Base-by-base conservation (phyloP, 1,140 invertebrate genomes). In the Drosophila mayri region DNA sequence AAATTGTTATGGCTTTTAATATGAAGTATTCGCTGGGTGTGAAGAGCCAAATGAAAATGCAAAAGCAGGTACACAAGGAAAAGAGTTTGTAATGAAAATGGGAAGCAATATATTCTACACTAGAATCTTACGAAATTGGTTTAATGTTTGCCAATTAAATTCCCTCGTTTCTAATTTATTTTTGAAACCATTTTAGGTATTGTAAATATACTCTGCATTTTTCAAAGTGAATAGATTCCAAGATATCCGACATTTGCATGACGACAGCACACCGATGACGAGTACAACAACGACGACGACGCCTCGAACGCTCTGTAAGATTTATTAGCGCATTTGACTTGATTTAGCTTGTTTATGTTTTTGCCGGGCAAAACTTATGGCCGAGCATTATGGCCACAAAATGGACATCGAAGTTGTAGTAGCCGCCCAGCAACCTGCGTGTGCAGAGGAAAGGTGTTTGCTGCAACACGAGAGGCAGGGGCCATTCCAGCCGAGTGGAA, bases 321-420 rank as follows among this genome's bases (percentile, higher is more conserved):
- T 90, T 90, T 90, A 90, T 90, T 90, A 70, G 71, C 71, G 85
- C 85, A 81, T 90, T 90, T 90, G 85, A 90, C 85, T 90, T 90
- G 85, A 90, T 90, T 90, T 84, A 90, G 85, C 85, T 90, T 90
- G 85, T 90, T 90, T 90, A 90, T 88, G 85, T 85, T 85, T 86
- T 90, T 90, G 86, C 77, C 22, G 70, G 52, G 85, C 74, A 76
- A 75, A 90, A 90, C 85, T 90, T 88, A 88, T 88, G 85, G 85
- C 78, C 70, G 43, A 78, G 77, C 85, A 88, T 90, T 88, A 88
- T 81, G 81, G 77, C 78, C 85, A 90, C 73, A 85, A 81, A 79
- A 81, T 84, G 77, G 81, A 85, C 85, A 81, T 54, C 72, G 71
- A 64, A 66, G 62, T 64, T 70, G 66, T 67, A 79, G 68, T 59